Evolutionary conservation across 2,113 vertebrate species (phyloP).

Genomic region (Tragelaphus buxtoni): DNA sequence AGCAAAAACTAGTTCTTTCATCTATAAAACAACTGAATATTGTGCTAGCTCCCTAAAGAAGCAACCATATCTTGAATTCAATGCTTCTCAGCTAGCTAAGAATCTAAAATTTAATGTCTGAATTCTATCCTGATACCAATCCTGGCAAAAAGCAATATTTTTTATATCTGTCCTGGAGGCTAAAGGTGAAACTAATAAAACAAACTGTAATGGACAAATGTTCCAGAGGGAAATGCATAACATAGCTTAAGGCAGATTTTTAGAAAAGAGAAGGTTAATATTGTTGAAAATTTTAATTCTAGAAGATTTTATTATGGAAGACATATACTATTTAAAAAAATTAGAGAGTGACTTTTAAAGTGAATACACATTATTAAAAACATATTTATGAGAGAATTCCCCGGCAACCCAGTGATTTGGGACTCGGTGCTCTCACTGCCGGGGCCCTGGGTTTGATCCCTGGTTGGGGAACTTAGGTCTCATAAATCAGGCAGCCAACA

Average conservation of each 20-base stretch:
- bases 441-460: neutral
- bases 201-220: neutral
- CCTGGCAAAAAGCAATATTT: neutral
- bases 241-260: neutral
- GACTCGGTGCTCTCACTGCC: neutral
- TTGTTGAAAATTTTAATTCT: neutral
- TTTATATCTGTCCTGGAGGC: neutral
- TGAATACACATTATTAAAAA: neutral
- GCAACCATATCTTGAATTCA: neutral
- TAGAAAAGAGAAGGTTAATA: neutral
- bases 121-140: neutral
- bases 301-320: neutral
- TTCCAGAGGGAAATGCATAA: conserved; percentile 1
- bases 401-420: neutral
- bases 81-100: neutral
- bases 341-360: neutral
- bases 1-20: neutral
- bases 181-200: neutral
- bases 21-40: neutral
- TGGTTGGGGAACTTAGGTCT: neutral
- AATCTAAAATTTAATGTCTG: neutral
- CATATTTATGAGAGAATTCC: neutral
- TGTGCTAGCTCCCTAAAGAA: neutral
- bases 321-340: neutral
- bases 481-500: neutral